Evolutionary conservation across 2,888 invertebrate genomes (phyloP), one percentile per base, ranked within the genome.

Genomic region (Zaprionus lineosus): DNA sequence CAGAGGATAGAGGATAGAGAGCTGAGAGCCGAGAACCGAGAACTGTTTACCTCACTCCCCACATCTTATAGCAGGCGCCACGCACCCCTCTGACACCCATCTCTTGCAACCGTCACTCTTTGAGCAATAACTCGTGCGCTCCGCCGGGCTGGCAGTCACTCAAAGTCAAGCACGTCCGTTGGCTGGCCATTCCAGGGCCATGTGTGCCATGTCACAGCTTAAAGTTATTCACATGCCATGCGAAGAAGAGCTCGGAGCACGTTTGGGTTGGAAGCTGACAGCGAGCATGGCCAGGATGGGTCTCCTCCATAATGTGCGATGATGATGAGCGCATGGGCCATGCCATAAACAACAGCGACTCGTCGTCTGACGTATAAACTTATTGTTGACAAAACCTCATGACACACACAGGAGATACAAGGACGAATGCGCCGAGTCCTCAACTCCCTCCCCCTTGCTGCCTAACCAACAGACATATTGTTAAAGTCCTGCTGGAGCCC

Each of bases 371-470:
- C 70, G 61, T 66, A 82, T 74, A 77, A 77, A 74, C 85, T 84
- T 78, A 83, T 79, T 85, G 81, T 83, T 81, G 86, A 75, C 86
- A 86, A 79, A 81, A 81, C 81, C 86, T 79, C 76, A 73, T 70
- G 84, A 67, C 81, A 76, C 65, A 74, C 52, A 59, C 48, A 37
- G 29, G 18, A 31, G 14, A 31, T 24, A 34, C 15, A 34, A 36
- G 51, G 36, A 43, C 18, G 18, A 15, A 21, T 3, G 44, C 41
- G 44, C 28, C 34, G 36, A 39, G 40, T 29, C 33, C n/a, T 16
- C 29, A 29, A 24, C 33, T 29, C 47, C 24, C 19, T n/a, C n/a
- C n/a, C n/a, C n/a, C n/a, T n/a, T n/a, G n/a, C n/a, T n/a, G n/a
- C n/a, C n/a, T n/a, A 44, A 31, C 56, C 56, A 72, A 40, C 61